Evolutionary conservation across 2,797 vertebrate species (phyloP).

Genomic region (Champsocephalus gunnari): DNA sequence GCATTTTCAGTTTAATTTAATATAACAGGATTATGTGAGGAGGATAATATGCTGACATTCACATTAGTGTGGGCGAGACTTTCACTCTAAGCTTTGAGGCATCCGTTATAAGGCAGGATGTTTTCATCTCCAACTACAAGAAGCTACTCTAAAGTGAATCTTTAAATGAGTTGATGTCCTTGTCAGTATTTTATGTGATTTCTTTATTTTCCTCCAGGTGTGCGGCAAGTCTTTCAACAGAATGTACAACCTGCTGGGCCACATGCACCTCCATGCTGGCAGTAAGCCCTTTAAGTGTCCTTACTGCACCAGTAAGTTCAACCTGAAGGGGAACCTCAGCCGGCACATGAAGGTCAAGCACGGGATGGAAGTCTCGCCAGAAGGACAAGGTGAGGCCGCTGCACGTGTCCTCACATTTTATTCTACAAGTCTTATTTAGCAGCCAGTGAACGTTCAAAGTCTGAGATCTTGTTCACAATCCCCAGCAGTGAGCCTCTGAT

Average conservation of each 20-base stretch:
- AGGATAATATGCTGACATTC: constrained; percentile 1
- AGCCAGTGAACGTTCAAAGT: neutral
- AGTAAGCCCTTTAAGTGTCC: constrained; percentile 99
- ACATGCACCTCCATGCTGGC: constrained; percentile 97
- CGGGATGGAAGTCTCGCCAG: constrained; percentile 95
- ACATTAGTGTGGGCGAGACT: neutral
- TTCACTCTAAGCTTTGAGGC: neutral
- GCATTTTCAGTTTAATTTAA: constrained; percentile 15
- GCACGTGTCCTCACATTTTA: neutral
- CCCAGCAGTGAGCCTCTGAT: neutral
- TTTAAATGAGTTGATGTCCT: neutral
- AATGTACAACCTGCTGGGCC: constrained; percentile 99
- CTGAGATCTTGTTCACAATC: neutral
- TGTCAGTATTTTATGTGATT: neutral
- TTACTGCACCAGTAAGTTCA: constrained; percentile 99
- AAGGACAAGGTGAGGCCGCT: constrained; percentile 89
- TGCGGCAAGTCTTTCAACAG: constrained; percentile 98
- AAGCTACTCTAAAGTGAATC: neutral
- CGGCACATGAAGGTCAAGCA: constrained; percentile 99
- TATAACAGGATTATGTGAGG: constrained; percentile 26
- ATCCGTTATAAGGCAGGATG: neutral
- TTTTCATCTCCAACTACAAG: neutral
- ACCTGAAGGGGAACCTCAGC: constrained; percentile 98
- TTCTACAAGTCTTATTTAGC: neutral
- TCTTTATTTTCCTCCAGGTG: constrained; percentile 82